Evolutionary conservation across 64 coral and sea anemone genomes (phyloP), one percentile per base, ranked within the genome.

Genomic region (Montipora capricornis): DNA sequence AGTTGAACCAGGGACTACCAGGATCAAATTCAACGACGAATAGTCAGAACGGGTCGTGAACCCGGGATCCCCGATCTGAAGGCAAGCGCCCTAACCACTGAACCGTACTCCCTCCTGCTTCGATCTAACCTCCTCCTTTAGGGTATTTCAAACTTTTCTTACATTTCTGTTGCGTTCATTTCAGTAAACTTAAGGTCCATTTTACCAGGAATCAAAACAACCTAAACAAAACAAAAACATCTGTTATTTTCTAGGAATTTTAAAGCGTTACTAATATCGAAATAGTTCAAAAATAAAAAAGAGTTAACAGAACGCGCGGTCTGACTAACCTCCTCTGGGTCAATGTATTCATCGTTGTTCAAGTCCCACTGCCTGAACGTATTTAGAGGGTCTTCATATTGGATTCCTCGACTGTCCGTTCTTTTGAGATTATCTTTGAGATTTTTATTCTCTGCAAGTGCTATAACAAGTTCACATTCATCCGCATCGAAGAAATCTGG

Each of bases 141-240:
- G 37, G 0, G 37, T 37, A 37, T 37, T 37, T 37, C 2, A 37
- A 53, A 2, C 17, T 16, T 11, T 49, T 92, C 95, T 89, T 79
- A 94, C 95, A 97, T 97, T 87, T 94, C 44, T 8, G 82, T 55
- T 26, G 84, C 89, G 78, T 97, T 93, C 17, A 89, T 68, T 10
- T 92, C 89, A 44, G 88, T 82, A 90, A 97, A 94, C 14, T 68
- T 90, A 1, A 97, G 83, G 29, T 94, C 95, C 24, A 94, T 94
- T 87, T 97, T 97, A 11, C 95, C 95, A 78, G 95, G 95, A 44
- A 97, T 84, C 29, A 97, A 53, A 12, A 97, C 83, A 79, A 97
- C 88, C 95, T 97, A 83, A 58, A 6, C 6, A 48, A 7, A 61
- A 61, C 0, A 52, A 67, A 74, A 47, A 17, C 11, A 47, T 37